Evolutionary conservation across 2,113 vertebrate species (phyloP).

Genomic region (Apteryx mantelli): DNA sequence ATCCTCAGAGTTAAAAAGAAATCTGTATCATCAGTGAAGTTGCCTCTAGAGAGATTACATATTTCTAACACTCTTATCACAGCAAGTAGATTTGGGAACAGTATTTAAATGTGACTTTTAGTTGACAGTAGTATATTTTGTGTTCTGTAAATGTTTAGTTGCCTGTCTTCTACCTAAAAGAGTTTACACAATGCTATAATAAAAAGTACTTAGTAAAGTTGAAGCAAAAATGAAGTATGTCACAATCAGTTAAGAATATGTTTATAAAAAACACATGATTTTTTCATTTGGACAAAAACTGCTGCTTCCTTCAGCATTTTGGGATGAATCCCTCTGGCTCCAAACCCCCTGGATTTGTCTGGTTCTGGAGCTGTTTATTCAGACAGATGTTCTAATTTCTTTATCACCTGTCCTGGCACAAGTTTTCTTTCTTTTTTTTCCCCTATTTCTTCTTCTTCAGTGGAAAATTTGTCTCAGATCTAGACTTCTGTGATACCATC

Average conservation of each 20-base stretch:
- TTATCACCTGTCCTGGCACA: conserved; percentile 51
- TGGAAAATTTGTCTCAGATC: conserved; percentile 45
- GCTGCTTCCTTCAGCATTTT: neutral
- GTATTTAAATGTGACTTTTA: neutral
- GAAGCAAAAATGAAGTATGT: neutral
- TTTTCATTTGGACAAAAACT: neutral
- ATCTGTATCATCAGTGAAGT: neutral
- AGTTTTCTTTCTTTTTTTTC: neutral
- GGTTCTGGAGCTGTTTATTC: conserved; percentile 43
- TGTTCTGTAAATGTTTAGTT: neutral
- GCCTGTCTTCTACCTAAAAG: neutral
- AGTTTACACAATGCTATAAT: neutral
- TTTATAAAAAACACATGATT: neutral
- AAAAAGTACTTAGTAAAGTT: neutral
- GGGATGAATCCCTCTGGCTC: neutral
- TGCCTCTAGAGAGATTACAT: neutral
- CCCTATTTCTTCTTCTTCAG: neutral
- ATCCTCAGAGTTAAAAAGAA: neutral
- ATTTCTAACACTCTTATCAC: neutral
- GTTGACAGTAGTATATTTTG: neutral
- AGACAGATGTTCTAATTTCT: conserved; percentile 44
- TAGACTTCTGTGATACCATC: neutral
- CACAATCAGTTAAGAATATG: neutral
- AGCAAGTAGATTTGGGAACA: neutral
- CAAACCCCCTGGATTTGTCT: neutral